Percentiles rank a stretch among this genome's conserved stretches.
Conservation (phyloP, 2,113 vertebrate species). For the Hepsetus odoe region DNA sequence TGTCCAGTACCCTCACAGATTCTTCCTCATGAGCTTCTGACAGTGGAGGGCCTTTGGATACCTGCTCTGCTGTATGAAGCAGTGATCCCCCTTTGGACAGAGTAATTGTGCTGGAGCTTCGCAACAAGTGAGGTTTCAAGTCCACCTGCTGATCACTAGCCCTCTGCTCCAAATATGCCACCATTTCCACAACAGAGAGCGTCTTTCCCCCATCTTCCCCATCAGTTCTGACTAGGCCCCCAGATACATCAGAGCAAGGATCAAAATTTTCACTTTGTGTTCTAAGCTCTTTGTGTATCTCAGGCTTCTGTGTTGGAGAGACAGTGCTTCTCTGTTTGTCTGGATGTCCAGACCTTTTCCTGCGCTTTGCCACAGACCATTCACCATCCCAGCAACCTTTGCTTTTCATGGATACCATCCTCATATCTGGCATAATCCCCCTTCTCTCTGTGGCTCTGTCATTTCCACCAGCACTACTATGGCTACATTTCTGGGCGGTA, state of each 20-base stretch:
- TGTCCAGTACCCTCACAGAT: conserved; percentile 86
- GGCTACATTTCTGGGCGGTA: conserved; percentile 78
- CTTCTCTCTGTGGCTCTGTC: conserved; percentile 39
- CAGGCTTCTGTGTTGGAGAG: background rate
- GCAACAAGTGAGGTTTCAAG: conserved; percentile 67
- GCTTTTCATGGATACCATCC: conserved; percentile 79
- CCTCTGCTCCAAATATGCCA: conserved; percentile 89
- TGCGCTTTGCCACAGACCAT: conserved; percentile 81
- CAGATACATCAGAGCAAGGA: conserved; percentile 16
- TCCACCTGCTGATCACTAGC: conserved; percentile 76
- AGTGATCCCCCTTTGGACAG: conserved; percentile 65
- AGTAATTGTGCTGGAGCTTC: conserved; percentile 58
- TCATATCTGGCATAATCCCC: conserved; percentile 44
- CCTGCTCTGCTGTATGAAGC: conserved; percentile 53
- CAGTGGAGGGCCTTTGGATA: conserved; percentile 26
- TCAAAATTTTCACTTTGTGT: background rate
- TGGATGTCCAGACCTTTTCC: conserved; percentile 80
- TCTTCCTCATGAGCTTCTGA: conserved; percentile 69
- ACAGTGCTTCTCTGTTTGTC: conserved; percentile 70
- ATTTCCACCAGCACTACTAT: background rate
- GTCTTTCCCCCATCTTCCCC: conserved; percentile 64
- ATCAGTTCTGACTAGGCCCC: conserved; percentile 38
- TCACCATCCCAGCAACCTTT: conserved; percentile 87
- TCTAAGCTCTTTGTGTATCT: background rate
- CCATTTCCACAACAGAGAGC: conserved; percentile 91